Base-by-base conservation (phyloP, 1,140 invertebrate genomes). In the Eriocheir sinensis region DNA sequence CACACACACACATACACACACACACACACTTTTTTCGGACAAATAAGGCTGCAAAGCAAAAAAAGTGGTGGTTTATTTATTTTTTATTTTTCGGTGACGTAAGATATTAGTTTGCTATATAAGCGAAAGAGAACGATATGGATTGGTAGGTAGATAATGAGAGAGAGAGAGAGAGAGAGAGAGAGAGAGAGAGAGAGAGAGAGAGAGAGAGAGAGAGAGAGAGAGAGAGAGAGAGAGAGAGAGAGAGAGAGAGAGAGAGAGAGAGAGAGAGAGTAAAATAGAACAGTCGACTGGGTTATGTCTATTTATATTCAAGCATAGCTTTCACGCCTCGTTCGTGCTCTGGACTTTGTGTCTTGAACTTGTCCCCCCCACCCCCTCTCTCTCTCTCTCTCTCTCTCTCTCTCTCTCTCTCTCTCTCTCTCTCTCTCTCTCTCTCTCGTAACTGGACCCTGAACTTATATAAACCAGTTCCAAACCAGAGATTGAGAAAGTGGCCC, bases 141-240 rank as follows among this genome's bases (percentile, higher is more conserved):
- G 53, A 72, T 12, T 12, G 53, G 27, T 12, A 72, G 53, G 27
- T 12, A 72, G 53, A 72, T 12, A 72, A 27, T 12, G 81, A 34
- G 81, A 85, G 81, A 85, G 81, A 85, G 81, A 85, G 81, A 85
- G 81, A 85, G 81, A 83, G 81, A 83, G 81, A 83, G 81, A 83
- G 32, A 40, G 81, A 34, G 81, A 83, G 36, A 40, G 32, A 36
- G 32, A 83, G 32, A 83, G 81, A 83, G 32, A 83, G 36, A 36
- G 81, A 83, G 81, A 38, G 81, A 38, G 38, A 41, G 81, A 41
- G 81, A 85, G 81, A 85, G 81, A 85, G 81, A 85, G 81, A 85
- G 81, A 85, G 81, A 85, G 38, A 38, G 81, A 85, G 81, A 38
- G 81, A 38, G 38, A 41, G 81, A 41, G 81, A 85, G 81, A 85